A percentile compares a stretch with the other conserved stretches of the same genome.
These are phyloP conservation scores for Apoda limacodes DNA, from an alignment of 2,888 invertebrate species.

Conservation along the genomic window DNA sequence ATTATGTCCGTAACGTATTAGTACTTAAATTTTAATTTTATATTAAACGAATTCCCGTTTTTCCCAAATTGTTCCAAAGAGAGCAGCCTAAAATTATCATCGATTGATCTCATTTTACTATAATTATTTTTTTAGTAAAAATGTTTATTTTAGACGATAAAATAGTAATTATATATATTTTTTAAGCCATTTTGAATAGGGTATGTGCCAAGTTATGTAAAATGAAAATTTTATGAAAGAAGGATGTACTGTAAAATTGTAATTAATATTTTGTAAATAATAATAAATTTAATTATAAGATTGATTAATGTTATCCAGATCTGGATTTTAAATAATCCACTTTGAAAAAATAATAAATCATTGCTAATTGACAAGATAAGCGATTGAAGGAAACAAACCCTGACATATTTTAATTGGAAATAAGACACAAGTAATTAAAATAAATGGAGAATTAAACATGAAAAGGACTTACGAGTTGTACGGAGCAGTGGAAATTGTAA, in stretches of 20 bases:
- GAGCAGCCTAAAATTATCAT: slow-evolving; percentile 67
- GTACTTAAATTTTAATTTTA: slow-evolving; percentile 14
- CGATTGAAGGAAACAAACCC: no score
- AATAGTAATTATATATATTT: slow-evolving; percentile 28
- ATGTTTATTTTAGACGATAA: slow-evolving; percentile 55
- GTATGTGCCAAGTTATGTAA: slow-evolving; percentile 55
- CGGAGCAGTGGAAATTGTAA: no score
- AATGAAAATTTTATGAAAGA: slow-evolving; percentile 44
- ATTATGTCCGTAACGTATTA: no score
- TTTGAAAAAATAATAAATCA: slow-evolving; percentile 36
- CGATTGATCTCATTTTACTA: slow-evolving; percentile 63
- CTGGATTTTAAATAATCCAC: no score
- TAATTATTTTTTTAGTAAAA: slow-evolving; percentile 53
- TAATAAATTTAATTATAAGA: no score
- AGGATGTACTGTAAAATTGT: slow-evolving; percentile 14
- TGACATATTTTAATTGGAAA: no score
- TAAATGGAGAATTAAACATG: no score
- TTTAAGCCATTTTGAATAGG: slow-evolving; percentile 28
- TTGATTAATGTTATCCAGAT: no score
- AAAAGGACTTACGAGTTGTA: no score
- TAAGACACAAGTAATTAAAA: no score
- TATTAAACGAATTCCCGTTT: slow-evolving; percentile 19
- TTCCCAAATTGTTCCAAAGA: slow-evolving; percentile 63
- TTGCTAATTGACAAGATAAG: no score
- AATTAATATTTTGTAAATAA: no score